Evolutionary conservation across 1,140 invertebrate genomes (phyloP).

Genomic region (Gonioctena quinquepunctata): DNA sequence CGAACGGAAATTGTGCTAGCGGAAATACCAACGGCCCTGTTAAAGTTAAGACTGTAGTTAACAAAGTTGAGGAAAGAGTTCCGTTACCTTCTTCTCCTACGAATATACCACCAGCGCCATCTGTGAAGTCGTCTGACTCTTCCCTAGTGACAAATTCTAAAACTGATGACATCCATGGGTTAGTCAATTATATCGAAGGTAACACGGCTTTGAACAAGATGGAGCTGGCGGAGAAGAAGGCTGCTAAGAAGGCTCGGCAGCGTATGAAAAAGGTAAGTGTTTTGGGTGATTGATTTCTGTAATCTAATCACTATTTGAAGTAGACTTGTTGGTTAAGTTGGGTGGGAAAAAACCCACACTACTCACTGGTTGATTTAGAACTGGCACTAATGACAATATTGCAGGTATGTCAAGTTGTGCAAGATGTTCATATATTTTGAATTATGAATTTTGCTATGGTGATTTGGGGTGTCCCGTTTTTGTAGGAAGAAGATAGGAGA

Average conservation of each 20-base stretch:
- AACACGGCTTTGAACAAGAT: conserved; percentile 43
- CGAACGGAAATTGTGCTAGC: neutral
- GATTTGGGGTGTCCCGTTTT: neutral
- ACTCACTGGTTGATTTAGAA: neutral
- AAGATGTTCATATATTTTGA: neutral
- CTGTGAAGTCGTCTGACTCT: conserved; percentile 26
- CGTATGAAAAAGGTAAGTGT: conserved; percentile 45
- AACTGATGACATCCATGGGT: conserved; percentile 44
- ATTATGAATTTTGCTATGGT: neutral
- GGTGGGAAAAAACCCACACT: neutral
- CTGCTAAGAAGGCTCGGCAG: conserved; percentile 52
- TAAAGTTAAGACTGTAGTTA: conserved; percentile 23
- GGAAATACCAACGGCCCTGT: neutral
- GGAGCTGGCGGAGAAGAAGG: conserved; percentile 49
- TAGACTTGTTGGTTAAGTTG: neutral
- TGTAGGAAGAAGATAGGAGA: conserved; percentile 42
- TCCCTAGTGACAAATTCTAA: conserved; percentile 11
- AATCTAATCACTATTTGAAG: neutral
- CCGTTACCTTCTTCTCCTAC: conserved; percentile 30
- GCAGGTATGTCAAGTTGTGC: neutral
- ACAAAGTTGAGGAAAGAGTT: conserved; percentile 32
- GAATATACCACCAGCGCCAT: conserved; percentile 33
- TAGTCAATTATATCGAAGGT: conserved; percentile 52
- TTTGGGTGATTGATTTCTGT: neutral
- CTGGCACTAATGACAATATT: neutral